Base-by-base conservation (phyloP, 2,797 vertebrate species). In the Gouania willdenowi region DNA sequence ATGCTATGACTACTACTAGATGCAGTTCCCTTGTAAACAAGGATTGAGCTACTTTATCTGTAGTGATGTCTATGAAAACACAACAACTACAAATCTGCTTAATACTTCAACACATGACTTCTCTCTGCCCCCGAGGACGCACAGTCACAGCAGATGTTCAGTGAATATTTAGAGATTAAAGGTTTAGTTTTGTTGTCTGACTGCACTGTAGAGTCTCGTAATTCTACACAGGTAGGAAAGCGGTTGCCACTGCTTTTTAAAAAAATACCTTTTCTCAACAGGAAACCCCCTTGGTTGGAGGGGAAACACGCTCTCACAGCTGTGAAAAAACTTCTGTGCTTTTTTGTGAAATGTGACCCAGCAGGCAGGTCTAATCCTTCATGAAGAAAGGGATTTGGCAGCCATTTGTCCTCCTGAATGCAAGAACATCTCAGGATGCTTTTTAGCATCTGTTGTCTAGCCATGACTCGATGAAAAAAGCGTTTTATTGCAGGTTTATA, bases 201-300 rank as follows among this genome's bases (percentile, higher is more conserved):
- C 17, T 45, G 26, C 9, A 22, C 32, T 21, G 18, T n/a, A n/a
- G n/a, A n/a, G n/a, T n/a, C n/a, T n/a, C n/a, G n/a, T 48, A 41
- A 67, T 52, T 34, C 19, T 28, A 5, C 24, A 33, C 16, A 42
- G 22, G 11, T 26, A 41, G 19, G 26, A 27, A 1, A 37, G n/a
- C 26, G 10, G 17, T 28, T 14, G 12, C 8, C 24, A 20, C 11
- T 30, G 6, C 5, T 35, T 5, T 41, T 40, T 28, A 12, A 2
- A 20, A 5, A 48, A 47, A 45, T 56, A 14, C n/a, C 46, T 5
- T 16, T 30, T 23, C 11, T 2, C 10, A 27, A 27, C 18, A 5
- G 25, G 7, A n/a, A n/a, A n/a, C n/a, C n/a, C n/a, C n/a, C n/a
- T n/a, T n/a, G n/a, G n/a, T n/a, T n/a, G n/a, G n/a, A n/a, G n/a